These are phyloP conservation scores for Harpagifer antarcticus DNA, from an alignment of 2,797 vertebrate species.

Conservation along the genomic window DNA sequence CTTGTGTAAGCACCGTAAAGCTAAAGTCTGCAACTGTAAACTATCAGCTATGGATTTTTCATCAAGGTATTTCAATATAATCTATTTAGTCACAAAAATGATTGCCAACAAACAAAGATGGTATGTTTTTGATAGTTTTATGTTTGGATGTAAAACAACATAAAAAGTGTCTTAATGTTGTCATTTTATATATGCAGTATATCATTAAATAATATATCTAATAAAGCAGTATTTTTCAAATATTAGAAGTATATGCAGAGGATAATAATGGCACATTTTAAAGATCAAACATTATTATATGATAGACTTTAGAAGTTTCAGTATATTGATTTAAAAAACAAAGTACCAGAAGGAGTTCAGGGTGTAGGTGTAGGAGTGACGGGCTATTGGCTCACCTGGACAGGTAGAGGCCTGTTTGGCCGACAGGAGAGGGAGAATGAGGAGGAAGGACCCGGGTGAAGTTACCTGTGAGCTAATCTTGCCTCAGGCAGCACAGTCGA, in stretches of 20 bases:
- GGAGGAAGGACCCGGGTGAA: conserved; percentile 38
- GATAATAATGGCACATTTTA: background rate
- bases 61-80: background rate
- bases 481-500: conserved; percentile 39
- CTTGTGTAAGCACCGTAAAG: background rate
- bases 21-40: background rate
- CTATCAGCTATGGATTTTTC: background rate
- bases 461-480: conserved; percentile 55
- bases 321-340: background rate
- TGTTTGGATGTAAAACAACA: background rate
- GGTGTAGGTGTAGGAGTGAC: background rate
- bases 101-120: background rate
- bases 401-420: conserved; percentile 68
- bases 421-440: conserved; percentile 49
- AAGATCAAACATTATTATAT: too few relatives aligned
- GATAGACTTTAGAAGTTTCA: background rate
- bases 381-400: conserved; percentile 46
- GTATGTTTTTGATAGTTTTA: background rate
- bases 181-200: background rate
- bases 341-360: background rate
- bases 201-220: background rate
- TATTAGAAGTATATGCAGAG: background rate
- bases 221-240: background rate
- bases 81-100: background rate
- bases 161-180: background rate